These are phyloP conservation scores for Pseudanteris insignis DNA, from an alignment of 2,888 invertebrate species.

Conservation along the genomic window DNA sequence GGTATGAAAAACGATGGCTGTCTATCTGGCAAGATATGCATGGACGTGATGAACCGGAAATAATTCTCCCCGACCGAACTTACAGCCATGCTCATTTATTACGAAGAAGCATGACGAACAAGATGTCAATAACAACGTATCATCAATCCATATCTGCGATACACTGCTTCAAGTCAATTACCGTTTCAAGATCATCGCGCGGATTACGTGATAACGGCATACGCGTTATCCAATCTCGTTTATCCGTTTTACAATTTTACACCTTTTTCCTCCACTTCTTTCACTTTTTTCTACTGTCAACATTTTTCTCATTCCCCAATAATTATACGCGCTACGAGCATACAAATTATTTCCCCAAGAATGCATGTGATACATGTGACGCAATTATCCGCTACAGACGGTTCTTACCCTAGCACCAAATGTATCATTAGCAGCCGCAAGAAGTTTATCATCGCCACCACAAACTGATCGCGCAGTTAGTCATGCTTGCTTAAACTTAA, in stretches of 20 bases:
- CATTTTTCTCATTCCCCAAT: no score
- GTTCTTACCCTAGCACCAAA: constrained; percentile 30
- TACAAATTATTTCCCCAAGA: constrained; percentile 3
- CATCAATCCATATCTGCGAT: constrained; percentile 28
- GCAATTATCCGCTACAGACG: constrained; percentile 4
- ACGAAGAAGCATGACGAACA: constrained; percentile 30
- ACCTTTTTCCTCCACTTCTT: background rate
- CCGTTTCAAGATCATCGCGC: background rate
- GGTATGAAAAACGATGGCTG: constrained; percentile 45
- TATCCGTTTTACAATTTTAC: no score
- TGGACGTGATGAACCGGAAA: constrained; percentile 35
- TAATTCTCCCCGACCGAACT: constrained; percentile 37
- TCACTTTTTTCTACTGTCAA: constrained; percentile 1
- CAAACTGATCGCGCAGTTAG: constrained; percentile 7
- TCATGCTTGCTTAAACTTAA: no score
- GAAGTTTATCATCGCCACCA: constrained; percentile 22
- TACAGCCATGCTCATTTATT: constrained; percentile 38
- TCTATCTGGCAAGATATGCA: constrained; percentile 36
- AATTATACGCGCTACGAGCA: constrained; percentile 1
- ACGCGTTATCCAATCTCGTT: no score
- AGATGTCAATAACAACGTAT: constrained; percentile 27
- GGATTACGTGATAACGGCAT: no score
- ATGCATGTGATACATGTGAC: constrained; percentile 15
- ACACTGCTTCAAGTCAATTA: constrained; percentile 30
- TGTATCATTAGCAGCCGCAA: constrained; percentile 31